Evolutionary conservation across 2,113 vertebrate species (phyloP).

Genomic region (Lagopus muta): DNA sequence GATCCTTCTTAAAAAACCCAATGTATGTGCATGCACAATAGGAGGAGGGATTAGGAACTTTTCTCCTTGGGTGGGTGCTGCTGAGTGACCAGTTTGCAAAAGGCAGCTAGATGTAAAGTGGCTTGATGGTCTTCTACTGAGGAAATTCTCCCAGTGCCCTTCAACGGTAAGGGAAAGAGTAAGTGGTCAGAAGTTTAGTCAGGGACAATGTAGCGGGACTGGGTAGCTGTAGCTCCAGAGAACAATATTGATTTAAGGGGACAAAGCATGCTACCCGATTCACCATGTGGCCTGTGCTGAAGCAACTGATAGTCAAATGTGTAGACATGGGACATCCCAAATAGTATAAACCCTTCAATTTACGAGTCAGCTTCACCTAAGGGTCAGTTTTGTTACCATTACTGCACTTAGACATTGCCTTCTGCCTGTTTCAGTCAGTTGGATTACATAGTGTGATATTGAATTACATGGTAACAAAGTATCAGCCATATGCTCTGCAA

Average conservation of each 20-base stretch:
- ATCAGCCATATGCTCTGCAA: background rate
- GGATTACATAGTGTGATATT: background rate
- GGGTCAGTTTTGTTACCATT: background rate
- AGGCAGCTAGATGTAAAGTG: background rate
- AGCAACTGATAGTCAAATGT: background rate
- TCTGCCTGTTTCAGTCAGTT: background rate
- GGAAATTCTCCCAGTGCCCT: background rate
- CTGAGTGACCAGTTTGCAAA: background rate
- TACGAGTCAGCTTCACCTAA: background rate
- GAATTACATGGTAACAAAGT: background rate
- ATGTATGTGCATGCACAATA: background rate
- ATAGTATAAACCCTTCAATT: background rate
- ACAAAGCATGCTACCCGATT: background rate
- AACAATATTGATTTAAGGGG: background rate
- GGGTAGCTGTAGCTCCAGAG: background rate
- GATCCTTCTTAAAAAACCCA: background rate
- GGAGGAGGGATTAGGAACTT: background rate
- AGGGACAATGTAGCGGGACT: background rate
- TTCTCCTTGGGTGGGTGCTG: background rate
- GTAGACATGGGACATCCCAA: background rate
- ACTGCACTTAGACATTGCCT: background rate
- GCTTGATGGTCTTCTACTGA: background rate
- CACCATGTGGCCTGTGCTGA: background rate
- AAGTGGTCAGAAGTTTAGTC: background rate
- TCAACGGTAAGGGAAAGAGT: background rate